A percentile compares a stretch with the other conserved stretches of the same genome.
phyloP scores from a whole-genome alignment of 2,113 vertebrate species.

The Takifugu flavidus region DNA sequence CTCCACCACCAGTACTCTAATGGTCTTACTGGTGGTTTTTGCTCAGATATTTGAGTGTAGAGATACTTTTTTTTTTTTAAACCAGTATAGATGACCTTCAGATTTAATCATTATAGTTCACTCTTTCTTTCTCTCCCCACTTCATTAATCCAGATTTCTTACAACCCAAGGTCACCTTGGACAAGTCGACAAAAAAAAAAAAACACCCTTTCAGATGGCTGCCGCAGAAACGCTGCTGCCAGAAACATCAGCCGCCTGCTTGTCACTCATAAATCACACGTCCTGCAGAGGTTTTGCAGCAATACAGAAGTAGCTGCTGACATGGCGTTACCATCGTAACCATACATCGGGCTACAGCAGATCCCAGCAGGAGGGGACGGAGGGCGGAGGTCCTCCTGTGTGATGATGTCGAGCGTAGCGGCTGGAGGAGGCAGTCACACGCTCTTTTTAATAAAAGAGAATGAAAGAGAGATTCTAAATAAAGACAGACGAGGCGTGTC shows the following conservation, averaged over 20 bases:
- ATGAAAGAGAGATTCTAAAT: conserved; percentile 1
- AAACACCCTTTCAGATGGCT: conserved; percentile 26
- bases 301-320: not conserved
- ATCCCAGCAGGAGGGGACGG: no score
- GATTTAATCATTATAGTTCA: conserved; percentile 20
- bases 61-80: conserved; percentile 3
- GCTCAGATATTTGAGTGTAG: conserved; percentile 5
- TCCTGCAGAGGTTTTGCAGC: not conserved
- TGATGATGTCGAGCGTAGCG: conserved; percentile 51
- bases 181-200: conserved; percentile 11
- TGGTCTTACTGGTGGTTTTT: no score
- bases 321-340: not conserved
- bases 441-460: conserved; percentile 38
- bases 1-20: no score
- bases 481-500: conserved; percentile 15
- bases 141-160: conserved; percentile 38
- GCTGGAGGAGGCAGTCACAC: conserved; percentile 44
- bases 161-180: conserved; percentile 49
- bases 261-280: conserved; percentile 44
- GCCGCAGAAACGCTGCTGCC: conserved; percentile 24
- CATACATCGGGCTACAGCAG: no score
- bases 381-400: not conserved
- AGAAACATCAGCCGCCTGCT: conserved; percentile 28
- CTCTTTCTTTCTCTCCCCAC: not conserved
- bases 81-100: conserved; percentile 24